Conservation (phyloP, 92 coral and sea anemone genomes). For the Parazoanthus darwini region DNA sequence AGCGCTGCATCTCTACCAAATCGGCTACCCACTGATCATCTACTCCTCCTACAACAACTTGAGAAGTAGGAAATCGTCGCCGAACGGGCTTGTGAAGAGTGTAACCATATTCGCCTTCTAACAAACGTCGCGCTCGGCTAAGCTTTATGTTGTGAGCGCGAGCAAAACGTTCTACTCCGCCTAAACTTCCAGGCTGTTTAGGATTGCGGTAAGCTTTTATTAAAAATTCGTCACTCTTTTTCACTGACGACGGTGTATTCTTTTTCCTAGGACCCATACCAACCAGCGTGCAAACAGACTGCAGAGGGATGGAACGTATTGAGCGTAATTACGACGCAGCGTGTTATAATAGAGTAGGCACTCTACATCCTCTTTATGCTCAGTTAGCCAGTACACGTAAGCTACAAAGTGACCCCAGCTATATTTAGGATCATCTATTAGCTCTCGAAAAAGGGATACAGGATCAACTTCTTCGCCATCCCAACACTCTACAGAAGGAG, state of each 20-base stretch:
- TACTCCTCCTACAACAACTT: too few relatives aligned
- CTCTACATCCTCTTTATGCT: conserved; percentile 4
- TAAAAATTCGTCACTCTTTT: conserved; percentile 11
- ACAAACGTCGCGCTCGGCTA: too few relatives aligned
- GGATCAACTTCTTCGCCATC: conserved; percentile 9
- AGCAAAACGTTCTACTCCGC: too few relatives aligned
- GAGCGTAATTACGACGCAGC: conserved; percentile 12
- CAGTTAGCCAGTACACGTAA: conserved; percentile 4
- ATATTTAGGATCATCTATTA: background rate
- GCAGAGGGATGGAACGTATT: conserved; percentile 15
- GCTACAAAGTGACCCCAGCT: background rate
- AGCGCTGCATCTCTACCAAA: too few relatives aligned
- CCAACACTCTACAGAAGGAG: conserved; percentile 9
- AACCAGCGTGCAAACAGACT: conserved; percentile 9
- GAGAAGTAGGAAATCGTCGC: too few relatives aligned
- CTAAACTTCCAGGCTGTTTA: too few relatives aligned
- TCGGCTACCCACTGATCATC: too few relatives aligned
- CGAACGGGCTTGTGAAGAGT: too few relatives aligned
- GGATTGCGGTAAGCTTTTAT: conserved; percentile 8
- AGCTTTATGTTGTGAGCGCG: too few relatives aligned
- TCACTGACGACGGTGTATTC: conserved; percentile 9
- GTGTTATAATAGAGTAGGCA: conserved; percentile 9
- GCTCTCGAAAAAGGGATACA: conserved; percentile 14
- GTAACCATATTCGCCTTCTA: too few relatives aligned
- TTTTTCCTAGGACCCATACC: conserved; percentile 14